Conservation (phyloP, 2,113 vertebrate species). For the Rafetus swinhoei region DNA sequence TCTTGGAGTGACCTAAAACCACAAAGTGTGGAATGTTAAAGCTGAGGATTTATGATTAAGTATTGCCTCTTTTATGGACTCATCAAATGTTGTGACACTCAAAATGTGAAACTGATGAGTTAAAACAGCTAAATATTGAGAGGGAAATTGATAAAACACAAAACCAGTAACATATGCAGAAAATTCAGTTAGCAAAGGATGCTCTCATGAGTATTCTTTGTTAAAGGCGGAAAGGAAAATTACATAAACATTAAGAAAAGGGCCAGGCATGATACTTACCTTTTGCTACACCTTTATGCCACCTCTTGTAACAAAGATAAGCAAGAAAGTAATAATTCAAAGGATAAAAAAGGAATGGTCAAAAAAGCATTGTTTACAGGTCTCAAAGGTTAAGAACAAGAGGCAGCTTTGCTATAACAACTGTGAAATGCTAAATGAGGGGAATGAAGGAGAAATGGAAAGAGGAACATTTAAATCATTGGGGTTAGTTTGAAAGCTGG, state of each 20-base stretch:
- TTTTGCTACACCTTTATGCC: conserved; percentile 4
- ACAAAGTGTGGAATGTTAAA: conserved; percentile 5
- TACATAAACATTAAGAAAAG: neutral
- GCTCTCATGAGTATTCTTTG: conserved; percentile 13
- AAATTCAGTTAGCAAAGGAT: conserved; percentile 3
- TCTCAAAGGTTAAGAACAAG: neutral
- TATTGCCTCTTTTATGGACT: conserved; percentile 41
- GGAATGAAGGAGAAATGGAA: neutral
- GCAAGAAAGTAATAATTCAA: conserved; percentile 1
- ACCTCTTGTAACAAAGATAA: neutral
- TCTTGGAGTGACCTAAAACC: conserved; percentile 24
- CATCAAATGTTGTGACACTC: conserved; percentile 9
- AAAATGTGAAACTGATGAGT: conserved; percentile 48
- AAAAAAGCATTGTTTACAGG: neutral
- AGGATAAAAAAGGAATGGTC: neutral
- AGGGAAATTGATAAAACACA: conserved; percentile 27
- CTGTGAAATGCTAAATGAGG: neutral
- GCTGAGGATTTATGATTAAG: conserved; percentile 38
- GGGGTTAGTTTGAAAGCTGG: neutral
- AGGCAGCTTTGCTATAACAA: neutral
- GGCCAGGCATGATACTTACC: neutral
- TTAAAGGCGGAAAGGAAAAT: conserved; percentile 22
- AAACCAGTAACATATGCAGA: neutral
- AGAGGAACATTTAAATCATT: neutral
- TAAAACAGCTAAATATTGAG: conserved; percentile 36